These are phyloP conservation scores for Mus minutoides DNA, from an alignment of 2,797 vertebrate genomes.

Conservation along the genomic window DNA sequence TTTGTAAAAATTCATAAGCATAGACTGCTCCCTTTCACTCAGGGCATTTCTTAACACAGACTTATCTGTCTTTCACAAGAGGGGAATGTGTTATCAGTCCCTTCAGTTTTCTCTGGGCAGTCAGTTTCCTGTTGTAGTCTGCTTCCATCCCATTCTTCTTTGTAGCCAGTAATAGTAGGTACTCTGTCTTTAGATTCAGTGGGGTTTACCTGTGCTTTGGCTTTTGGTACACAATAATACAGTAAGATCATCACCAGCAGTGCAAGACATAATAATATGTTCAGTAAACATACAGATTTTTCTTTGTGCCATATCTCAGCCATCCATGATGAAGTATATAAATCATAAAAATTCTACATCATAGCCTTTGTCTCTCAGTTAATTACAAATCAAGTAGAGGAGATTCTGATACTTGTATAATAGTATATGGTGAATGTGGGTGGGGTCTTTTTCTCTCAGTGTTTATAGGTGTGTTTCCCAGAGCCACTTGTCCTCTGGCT, in stretches of 20 bases:
- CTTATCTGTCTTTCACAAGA: neutral
- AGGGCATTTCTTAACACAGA: neutral
- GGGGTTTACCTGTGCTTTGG: neutral
- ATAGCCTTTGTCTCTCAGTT: neutral
- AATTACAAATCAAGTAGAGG: neutral
- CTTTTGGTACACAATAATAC: neutral
- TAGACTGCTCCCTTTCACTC: neutral
- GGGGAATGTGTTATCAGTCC: neutral
- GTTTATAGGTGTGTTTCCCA: neutral
- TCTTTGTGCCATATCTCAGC: neutral
- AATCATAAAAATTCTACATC: neutral
- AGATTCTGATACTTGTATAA: neutral
- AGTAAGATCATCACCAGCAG: neutral
- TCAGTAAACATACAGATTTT: neutral
- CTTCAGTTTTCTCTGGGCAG: neutral
- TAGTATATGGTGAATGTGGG: rapidly evolving
- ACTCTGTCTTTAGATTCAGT: neutral
- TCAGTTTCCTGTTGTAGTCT: neutral
- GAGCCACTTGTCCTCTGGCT: too few species aligned
- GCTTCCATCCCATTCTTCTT: neutral
- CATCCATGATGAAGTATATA: neutral
- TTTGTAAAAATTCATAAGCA: neutral
- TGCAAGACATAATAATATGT: neutral
- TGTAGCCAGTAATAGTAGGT: neutral
- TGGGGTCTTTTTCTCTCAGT: too few species aligned